These are phyloP conservation scores for Vanessa atalanta DNA, from an alignment of 1,140 invertebrate genomes.

Conservation along the genomic window DNA sequence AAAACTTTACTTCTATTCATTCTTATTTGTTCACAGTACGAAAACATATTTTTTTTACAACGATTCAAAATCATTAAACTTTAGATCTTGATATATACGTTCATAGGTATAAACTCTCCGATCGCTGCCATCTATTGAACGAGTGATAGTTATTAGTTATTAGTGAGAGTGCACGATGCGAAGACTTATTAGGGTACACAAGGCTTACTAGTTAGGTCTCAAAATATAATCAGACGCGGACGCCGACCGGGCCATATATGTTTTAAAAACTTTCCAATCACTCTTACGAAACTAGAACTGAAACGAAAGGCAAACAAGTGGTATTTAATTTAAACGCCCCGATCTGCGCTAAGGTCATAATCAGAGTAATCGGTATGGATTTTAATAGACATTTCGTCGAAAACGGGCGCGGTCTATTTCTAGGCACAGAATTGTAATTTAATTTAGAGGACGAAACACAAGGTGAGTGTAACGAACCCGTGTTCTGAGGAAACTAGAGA, in stretches of 20 bases:
- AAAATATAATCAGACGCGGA: neutral
- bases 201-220: neutral
- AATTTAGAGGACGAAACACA: conserved; percentile 50
- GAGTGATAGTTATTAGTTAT: neutral
- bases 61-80: too few species aligned
- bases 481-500: conserved; percentile 59
- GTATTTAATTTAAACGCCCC: conserved; percentile 35
- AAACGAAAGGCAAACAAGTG: conserved; percentile 38
- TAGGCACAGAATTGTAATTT: conserved; percentile 22
- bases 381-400: conserved; percentile 30
- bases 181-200: neutral
- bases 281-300: conserved; percentile 36
- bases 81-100: too few species aligned
- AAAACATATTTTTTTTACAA: too few species aligned
- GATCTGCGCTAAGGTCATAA: conserved; percentile 34
- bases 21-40: too few species aligned
- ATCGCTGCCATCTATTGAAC: too few species aligned
- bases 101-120: too few species aligned
- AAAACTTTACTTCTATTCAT: too few species aligned
- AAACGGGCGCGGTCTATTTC: conserved; percentile 28
- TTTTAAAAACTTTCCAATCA: conserved; percentile 37
- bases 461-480: conserved; percentile 60
- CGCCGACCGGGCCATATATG: neutral
- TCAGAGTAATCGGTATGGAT: conserved; percentile 31
- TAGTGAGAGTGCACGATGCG: neutral